Base-by-base conservation (phyloP, 2,797 vertebrate species). In the Liasis olivaceus region DNA sequence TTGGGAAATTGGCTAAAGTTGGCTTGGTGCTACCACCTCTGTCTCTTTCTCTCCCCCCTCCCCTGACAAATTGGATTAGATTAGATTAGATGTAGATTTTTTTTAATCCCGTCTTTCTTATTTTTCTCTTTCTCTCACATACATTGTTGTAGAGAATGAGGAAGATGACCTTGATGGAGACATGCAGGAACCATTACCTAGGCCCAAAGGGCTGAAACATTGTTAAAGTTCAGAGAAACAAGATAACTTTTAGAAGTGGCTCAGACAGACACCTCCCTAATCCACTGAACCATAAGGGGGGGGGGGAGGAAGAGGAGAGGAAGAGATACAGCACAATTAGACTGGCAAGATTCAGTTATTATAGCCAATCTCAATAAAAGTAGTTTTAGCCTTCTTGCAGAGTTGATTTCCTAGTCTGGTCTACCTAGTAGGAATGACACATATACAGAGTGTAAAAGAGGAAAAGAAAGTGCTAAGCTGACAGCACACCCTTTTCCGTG, bases 401-500 rank as follows among this genome's bases (percentile, higher is more conserved):
- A 3, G 17, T 42, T 77, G 31, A 81, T 81, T 81, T 81, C 72
- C 36, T 81, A 8, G 8, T 47, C 7, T 81, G 72, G 36, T 81
- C 17, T 81, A 47, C 3, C 8, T 47, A 12, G 36, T 81, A 81
- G 36, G 36, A 20, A 47, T 47, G 7, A 81, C 3, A 24, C 20
- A 47, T 81, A 3, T 47, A 24, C 72, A 81, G 31, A 36, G 7
- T 77, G 12, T n/a, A 2, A 24, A 62, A 7, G 5, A 69, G 42
- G 7, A 22, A 24, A 14, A 63, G 17, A 15, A 15, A 62, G 87
- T 81, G 91, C 60, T 90, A 64, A 91, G 64, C 88, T 86, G 94
- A 22, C 87, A 91, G 93, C 85, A 92, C 89, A 89, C 66, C 92
- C 2, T 91, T 93, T 90, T 58, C 47, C 2, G 1, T 31, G 2